Evolutionary conservation across 1,140 invertebrate genomes (phyloP).

Genomic region (Oppia nitens): DNA sequence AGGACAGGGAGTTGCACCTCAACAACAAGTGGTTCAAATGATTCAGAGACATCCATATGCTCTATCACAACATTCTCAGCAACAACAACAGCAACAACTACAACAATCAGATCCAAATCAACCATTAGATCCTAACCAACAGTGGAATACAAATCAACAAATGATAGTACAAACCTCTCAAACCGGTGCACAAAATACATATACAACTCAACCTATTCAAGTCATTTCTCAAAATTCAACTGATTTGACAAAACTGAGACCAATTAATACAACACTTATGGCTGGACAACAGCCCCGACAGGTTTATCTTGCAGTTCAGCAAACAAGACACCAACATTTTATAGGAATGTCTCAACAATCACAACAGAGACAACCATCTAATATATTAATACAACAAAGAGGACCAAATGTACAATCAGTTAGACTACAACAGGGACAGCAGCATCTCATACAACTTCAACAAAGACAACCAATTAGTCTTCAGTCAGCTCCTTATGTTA

Average conservation of each 20-base stretch:
- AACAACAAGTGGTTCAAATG: background rate
- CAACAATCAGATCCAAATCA: slow-evolving; percentile 3
- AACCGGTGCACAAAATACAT: background rate
- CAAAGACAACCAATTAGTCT: slow-evolving; percentile 21
- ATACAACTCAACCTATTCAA: background rate
- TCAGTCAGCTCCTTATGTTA: slow-evolving; percentile 2
- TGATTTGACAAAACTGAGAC: background rate
- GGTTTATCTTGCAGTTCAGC: slow-evolving; percentile 13
- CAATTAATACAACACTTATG: background rate
- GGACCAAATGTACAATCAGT: slow-evolving; percentile 18
- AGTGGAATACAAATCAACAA: background rate
- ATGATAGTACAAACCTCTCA: background rate
- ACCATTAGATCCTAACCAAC: slow-evolving; percentile 12
- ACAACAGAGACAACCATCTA: slow-evolving; percentile 17
- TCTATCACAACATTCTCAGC: slow-evolving; percentile 11
- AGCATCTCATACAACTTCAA: slow-evolving; percentile 16
- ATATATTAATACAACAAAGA: slow-evolving; percentile 20
- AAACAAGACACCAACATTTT: slow-evolving; percentile 7
- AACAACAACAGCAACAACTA: slow-evolving; percentile 17
- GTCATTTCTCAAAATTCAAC: background rate
- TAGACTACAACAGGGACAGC: slow-evolving; percentile 19
- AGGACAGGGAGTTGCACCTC: background rate
- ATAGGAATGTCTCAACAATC: background rate
- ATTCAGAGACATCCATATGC: slow-evolving; percentile 1
- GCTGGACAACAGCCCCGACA: slow-evolving; percentile 11